phyloP scores from a whole-genome alignment of 1,140 invertebrate genomes.

The Zaprionus davidi region DNA sequence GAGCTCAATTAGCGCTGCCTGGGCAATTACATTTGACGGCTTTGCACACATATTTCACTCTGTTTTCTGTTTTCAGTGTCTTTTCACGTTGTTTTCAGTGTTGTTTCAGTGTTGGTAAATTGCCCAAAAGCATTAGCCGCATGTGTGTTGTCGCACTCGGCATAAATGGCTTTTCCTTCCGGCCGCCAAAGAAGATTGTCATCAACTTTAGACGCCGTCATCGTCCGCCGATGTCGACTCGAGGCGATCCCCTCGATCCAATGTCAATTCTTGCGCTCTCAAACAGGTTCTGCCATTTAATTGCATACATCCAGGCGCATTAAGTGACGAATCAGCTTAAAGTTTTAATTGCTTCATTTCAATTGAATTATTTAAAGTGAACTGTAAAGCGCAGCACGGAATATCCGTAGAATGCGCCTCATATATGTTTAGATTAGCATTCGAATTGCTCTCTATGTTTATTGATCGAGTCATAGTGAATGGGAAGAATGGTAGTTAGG shows the following conservation, averaged over 20 bases:
- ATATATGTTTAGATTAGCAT: neutral
- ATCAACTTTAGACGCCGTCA: constrained; percentile 2
- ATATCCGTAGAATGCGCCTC: neutral
- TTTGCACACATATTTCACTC: constrained; percentile 50
- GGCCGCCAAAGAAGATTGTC: constrained; percentile 43
- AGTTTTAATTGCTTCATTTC: constrained; percentile 15
- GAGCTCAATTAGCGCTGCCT: constrained; percentile 70
- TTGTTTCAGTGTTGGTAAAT: constrained; percentile 62
- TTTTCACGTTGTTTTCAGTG: neutral
- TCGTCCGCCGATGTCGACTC: neutral
- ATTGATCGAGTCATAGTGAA: neutral
- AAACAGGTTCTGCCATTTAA: constrained; percentile 29
- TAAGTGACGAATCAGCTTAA: constrained; percentile 11
- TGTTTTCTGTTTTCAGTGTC: neutral
- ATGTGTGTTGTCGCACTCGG: constrained; percentile 33
- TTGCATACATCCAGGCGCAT: constrained; percentile 61
- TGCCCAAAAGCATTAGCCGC: constrained; percentile 52
- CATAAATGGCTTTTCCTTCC: constrained; percentile 73
- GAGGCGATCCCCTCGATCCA: neutral
- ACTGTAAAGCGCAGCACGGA: neutral
- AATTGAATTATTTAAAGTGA: neutral
- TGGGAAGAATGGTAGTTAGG: neutral
- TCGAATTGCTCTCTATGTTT: neutral
- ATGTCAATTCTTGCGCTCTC: constrained; percentile 5
- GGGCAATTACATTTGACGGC: constrained; percentile 75